phyloP scores from a whole-genome alignment of 2,888 invertebrate genomes.

The Hirudinaria manillensis region DNA sequence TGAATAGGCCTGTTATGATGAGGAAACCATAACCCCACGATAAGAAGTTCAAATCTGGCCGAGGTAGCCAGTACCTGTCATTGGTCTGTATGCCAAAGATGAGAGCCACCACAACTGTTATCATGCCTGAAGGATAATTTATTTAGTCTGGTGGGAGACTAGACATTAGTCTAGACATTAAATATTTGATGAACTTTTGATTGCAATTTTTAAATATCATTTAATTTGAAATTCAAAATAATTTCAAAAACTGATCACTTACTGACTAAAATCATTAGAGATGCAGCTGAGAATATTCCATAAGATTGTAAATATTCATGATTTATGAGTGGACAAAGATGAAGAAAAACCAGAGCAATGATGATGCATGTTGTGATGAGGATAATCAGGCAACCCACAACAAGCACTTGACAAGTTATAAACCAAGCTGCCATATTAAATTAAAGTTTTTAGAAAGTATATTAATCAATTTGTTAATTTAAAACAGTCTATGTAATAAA shows the following conservation, averaged over 20 bases:
- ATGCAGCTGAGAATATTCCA: slow-evolving; percentile 39
- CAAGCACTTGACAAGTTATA: slow-evolving; percentile 85
- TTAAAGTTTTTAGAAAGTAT: background rate
- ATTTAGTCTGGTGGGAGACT: no score
- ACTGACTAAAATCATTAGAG: slow-evolving; percentile 40
- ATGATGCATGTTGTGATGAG: slow-evolving; percentile 35
- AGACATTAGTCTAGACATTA: no score
- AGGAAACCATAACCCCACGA: slow-evolving; percentile 43
- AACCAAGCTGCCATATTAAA: slow-evolving; percentile 69
- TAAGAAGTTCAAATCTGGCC: slow-evolving; percentile 42
- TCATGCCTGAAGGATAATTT: slow-evolving; percentile 37
- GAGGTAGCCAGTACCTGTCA: slow-evolving; percentile 43
- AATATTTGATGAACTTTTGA: no score
- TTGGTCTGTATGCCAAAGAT: slow-evolving; percentile 40
- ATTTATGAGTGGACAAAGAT: slow-evolving; percentile 41
- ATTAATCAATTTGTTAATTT: background rate
- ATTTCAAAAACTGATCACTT: slow-evolving; percentile 31
- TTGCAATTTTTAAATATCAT: no score
- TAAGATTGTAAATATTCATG: slow-evolving; percentile 43
- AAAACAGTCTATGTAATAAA: background rate
- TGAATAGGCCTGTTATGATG: slow-evolving; percentile 39
- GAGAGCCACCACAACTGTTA: slow-evolving; percentile 37
- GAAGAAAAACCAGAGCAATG: slow-evolving; percentile 39
- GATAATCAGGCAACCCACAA: slow-evolving; percentile 74
- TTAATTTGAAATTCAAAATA: background rate